Evolutionary conservation across 2,888 invertebrate genomes (phyloP).

Genomic region (Arge pagana): DNA sequence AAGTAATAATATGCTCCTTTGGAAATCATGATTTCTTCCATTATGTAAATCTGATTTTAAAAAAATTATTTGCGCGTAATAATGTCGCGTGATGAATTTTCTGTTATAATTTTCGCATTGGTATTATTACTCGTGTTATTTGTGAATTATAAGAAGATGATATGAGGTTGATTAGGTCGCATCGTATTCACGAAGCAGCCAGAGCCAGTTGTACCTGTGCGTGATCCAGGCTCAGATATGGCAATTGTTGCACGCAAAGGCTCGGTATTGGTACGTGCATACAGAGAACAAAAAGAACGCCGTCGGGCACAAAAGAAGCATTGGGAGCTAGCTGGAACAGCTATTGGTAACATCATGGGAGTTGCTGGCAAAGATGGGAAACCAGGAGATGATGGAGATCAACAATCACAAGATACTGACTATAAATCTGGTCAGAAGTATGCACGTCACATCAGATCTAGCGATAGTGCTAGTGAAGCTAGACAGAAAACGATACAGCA

Average conservation of each 20-base stretch:
- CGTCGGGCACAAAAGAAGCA: conserved; percentile 97
- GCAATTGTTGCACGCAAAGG: conserved; percentile 95
- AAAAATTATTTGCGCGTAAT: too few species aligned
- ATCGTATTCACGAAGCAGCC: conserved; percentile 99
- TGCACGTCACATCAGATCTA: conserved; percentile 88
- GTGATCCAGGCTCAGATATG: conserved; percentile 97
- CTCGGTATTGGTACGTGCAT: conserved; percentile 84
- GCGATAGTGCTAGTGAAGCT: conserved; percentile 69
- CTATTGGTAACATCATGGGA: conserved; percentile 96
- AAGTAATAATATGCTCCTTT: too few species aligned
- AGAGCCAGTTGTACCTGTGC: conserved; percentile 96
- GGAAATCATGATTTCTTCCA: too few species aligned
- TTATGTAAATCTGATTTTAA: too few species aligned
- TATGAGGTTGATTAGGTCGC: conserved; percentile 57
- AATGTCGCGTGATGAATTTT: too few species aligned
- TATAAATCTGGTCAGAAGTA: conserved; percentile 95
- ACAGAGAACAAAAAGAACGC: conserved; percentile 96
- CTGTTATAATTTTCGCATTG: too few species aligned
- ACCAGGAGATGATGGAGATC: conserved; percentile 79
- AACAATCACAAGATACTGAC: conserved; percentile 63
- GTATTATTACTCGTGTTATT: too few species aligned
- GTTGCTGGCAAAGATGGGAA: conserved; percentile 72
- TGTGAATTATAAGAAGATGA: conserved; percentile 2
- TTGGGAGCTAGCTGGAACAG: conserved; percentile 98
- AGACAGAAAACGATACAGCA: conserved; percentile 81